Evolutionary conservation across 2,888 invertebrate genomes (phyloP).

Genomic region (Agrochola macilenta): DNA sequence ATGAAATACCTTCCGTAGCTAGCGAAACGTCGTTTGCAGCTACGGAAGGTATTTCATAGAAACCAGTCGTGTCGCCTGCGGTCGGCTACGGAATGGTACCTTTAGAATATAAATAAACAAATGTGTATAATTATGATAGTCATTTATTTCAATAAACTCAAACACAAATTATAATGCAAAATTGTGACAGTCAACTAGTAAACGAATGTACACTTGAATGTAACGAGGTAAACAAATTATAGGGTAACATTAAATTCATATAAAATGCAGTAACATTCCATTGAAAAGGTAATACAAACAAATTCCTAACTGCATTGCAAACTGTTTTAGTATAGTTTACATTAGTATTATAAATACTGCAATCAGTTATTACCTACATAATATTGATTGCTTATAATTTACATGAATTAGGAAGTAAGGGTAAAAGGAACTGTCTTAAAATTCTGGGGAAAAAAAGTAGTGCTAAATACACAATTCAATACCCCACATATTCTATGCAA

Average conservation of each 20-base stretch:
- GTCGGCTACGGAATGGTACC: too few species aligned
- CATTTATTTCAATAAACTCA: conserved; percentile 76
- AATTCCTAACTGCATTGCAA: conserved; percentile 34
- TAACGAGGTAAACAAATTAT: conserved; percentile 72
- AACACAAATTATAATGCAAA: conserved; percentile 71
- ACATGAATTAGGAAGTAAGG: conserved; percentile 34
- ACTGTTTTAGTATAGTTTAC: conserved; percentile 21
- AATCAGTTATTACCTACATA: conserved; percentile 44
- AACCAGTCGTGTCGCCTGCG: too few species aligned
- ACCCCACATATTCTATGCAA: conserved; percentile 22
- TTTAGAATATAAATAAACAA: conserved; percentile 46
- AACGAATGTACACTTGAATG: conserved; percentile 59
- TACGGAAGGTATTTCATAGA: too few species aligned
- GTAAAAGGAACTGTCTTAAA: conserved; percentile 56
- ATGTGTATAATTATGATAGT: conserved; percentile 63
- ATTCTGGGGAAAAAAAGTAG: conserved; percentile 27
- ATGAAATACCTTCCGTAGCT: too few species aligned
- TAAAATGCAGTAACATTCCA: conserved; percentile 64
- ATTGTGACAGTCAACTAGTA: conserved; percentile 66
- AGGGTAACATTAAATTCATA: conserved; percentile 75
- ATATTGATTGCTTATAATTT: conserved; percentile 56
- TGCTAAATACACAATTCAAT: conserved; percentile 25
- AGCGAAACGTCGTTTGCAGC: too few species aligned
- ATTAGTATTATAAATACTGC: conserved; percentile 41
- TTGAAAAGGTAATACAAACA: conserved; percentile 29